These are phyloP conservation scores for Periophthalmus modestus DNA, from an alignment of 2,113 vertebrate species.

Conservation along the genomic window DNA sequence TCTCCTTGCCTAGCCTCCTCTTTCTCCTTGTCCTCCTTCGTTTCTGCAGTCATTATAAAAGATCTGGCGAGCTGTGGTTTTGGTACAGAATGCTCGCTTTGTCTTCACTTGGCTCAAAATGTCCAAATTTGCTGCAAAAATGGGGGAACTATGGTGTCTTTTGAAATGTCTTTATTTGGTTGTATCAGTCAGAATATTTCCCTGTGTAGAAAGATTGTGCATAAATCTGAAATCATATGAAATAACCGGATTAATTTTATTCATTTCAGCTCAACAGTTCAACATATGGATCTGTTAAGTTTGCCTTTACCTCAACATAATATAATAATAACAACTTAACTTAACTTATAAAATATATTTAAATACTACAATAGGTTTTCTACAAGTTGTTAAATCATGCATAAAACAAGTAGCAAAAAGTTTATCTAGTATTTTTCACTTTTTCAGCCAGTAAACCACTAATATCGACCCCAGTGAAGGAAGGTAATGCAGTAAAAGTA, in stretches of 20 bases:
- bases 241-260: too few relatives aligned
- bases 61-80: slow-evolving; percentile 44
- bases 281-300: not conserved
- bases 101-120: slow-evolving; percentile 66
- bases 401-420: too few relatives aligned
- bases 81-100: slow-evolving; percentile 73
- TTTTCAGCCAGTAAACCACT: too few relatives aligned
- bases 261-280: not conserved
- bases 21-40: slow-evolving; percentile 43
- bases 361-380: not conserved
- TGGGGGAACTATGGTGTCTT: not conserved
- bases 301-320: not conserved
- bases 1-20: slow-evolving; percentile 28
- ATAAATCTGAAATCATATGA: not conserved
- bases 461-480: too few relatives aligned
- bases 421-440: too few relatives aligned
- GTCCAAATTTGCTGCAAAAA: not conserved
- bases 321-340: not conserved
- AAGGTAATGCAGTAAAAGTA: too few relatives aligned
- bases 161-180: not conserved
- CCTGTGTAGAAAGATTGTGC: not conserved
- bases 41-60: slow-evolving; percentile 66
- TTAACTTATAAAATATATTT: not conserved
- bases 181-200: not conserved
- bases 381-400: too few relatives aligned